Base-by-base conservation (phyloP, 2,797 vertebrate species). In the Dallia pectoralis region DNA sequence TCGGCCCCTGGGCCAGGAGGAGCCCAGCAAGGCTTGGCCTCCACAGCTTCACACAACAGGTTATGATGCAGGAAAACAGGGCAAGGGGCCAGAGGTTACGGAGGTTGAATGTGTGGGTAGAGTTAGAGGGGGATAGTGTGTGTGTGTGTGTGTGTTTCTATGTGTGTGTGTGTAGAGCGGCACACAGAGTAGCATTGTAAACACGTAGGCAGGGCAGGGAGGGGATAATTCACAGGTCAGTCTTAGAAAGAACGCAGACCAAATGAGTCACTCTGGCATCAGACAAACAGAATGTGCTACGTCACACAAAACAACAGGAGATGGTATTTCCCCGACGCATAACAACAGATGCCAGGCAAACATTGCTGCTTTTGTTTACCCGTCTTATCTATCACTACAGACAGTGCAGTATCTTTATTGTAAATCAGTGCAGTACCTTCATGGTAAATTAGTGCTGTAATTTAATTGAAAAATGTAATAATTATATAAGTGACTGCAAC, bases 141-240 rank as follows among this genome's bases (percentile, higher is more conserved):
- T 27, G 66, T 62, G 70, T 44, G 74, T 77, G 71, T 75, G 75
- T 83, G 70, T 56, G 68, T 70, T 70, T 33, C 2, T 65, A 47
- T 32, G 40, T 51, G 18, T 51, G 29, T 66, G 18, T 53, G 36
- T 66, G 19, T 30, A 9, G 14, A 69, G n/a, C 73, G 59, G 68
- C 67, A 27, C 22, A 25, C 22, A n/a, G 25, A 25, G 22, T 4
- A 25, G 53, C 22, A 59, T 27, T 59, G 22, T 14, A 4, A 25
- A 59, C 2, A 59, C 11, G 8, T n/a, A 80, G 77, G 33, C 61
- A 79, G 62, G 61, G 73, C 78, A 59, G 56, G 71, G 77, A 77
- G 32, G 30, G 74, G 80, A 68, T 22, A 77, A 84, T 89, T 81
- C 79, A 69, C 74, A 82, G 75, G 81, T 84, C 74, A 77, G 44